These are phyloP conservation scores for Dendrocopos noguchii DNA, from an alignment of 2,113 vertebrate genomes.

Conservation along the genomic window DNA sequence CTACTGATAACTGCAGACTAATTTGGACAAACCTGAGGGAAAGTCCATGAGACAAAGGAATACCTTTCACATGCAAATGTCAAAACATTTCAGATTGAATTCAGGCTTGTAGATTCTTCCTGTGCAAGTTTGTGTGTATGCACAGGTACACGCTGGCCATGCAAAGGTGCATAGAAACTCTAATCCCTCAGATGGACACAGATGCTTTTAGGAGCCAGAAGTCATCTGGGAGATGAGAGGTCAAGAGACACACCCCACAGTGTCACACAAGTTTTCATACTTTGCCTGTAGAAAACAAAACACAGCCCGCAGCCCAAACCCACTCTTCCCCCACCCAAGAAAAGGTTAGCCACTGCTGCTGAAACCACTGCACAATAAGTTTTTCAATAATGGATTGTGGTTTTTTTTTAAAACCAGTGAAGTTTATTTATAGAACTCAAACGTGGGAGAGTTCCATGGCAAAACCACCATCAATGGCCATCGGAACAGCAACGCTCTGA, in stretches of 20 bases:
- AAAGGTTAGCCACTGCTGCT: neutral
- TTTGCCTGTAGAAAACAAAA: neutral
- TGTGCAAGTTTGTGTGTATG: neutral
- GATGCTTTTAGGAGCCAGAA: neutral
- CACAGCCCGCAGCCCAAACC: neutral
- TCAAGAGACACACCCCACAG: neutral
- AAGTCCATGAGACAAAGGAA: neutral
- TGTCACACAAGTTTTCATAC: neutral
- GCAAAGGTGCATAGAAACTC: neutral
- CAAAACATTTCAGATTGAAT: neutral
- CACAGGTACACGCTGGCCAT: neutral
- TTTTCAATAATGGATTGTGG: neutral
- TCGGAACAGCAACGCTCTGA: neutral
- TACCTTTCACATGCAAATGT: neutral
- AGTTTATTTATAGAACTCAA: neutral
- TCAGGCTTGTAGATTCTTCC: neutral
- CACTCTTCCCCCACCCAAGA: neutral
- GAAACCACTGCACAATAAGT: neutral
- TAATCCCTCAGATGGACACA: neutral
- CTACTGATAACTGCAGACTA: neutral
- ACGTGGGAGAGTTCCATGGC: neutral
- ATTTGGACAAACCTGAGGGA: neutral
- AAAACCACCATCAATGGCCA: neutral
- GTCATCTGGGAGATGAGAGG: neutral
- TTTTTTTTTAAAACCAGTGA: neutral